These are phyloP conservation scores for Timema cristinae DNA, from an alignment of 2,888 invertebrate genomes.

Conservation along the genomic window DNA sequence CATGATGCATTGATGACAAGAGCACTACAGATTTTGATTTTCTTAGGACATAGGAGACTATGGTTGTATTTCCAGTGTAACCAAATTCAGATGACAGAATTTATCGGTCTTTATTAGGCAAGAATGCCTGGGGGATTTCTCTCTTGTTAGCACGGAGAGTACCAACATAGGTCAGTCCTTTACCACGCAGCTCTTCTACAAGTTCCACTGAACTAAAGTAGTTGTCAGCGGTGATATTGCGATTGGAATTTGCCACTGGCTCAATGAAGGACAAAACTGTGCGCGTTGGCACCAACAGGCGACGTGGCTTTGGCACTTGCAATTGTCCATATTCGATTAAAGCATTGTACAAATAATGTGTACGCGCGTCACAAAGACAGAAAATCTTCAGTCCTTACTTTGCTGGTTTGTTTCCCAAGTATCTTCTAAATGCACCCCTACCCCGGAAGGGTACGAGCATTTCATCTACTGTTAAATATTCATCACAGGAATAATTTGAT, in stretches of 20 bases:
- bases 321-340: neutral
- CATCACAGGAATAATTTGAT: too few species aligned
- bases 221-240: neutral
- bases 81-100: too few species aligned
- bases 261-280: neutral
- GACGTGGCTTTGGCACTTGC: neutral
- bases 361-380: too few species aligned
- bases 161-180: neutral
- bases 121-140: neutral
- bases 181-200: neutral
- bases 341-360: conserved; percentile 1
- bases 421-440: conserved; percentile 1
- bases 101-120: neutral
- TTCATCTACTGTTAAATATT: neutral
- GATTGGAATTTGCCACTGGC: conserved; percentile 5
- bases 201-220: conserved; percentile 6
- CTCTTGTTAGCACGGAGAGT: neutral
- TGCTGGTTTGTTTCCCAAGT: neutral
- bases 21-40: neutral
- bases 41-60: neutral
- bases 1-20: neutral
- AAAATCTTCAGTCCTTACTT: conserved; percentile 3
- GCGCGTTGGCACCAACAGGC: neutral
- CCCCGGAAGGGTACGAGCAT: neutral
- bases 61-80: too few species aligned